Evolutionary conservation across 2,113 vertebrate genomes (phyloP), one percentile per base, ranked within the genome.

Genomic region (Cepphus grylle): DNA sequence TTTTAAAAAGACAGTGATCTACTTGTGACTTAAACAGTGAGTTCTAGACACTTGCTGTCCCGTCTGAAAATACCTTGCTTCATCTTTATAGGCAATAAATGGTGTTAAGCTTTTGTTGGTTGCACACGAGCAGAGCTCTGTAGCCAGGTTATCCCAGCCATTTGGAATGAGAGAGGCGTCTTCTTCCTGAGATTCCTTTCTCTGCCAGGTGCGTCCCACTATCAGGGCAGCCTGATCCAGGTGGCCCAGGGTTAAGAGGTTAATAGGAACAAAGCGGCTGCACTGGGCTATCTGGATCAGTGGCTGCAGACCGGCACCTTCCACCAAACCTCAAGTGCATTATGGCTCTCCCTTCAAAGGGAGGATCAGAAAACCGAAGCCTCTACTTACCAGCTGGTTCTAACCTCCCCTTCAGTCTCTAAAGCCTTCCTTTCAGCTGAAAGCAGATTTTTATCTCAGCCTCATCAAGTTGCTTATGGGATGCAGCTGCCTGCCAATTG

Each of bases 391-490:
- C 63, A 79, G 65, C 90, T 82, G 81, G 8, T 50, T 81, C 65
- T 78, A 30, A 65, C 34, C 90, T 82, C 62, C 83, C 66, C 27
- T 56, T 76, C 93, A 56, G 69, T 70, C 74, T 91, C 87, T 26
- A 23, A 52, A 87, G 65, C 72, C 30, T 95, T 91, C 66, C 61
- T 79, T 84, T 72, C 81, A 90, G 34, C 71, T 90, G 84, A 95
- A 96, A 93, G 96, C 85, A 95, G 96, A 96, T 96, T 96, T 96
- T 94, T 93, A 94, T 97, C 94, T 95, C 71, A 52, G 78, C 74
- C 49, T 91, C 66, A 79, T 79, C 91, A 82, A 56, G 77, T 21
- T 90, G 38, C 85, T 87, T 38, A 69, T 42, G 47, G 81, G 87
- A 9, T 66, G 84, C 77, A 94, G 65, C 80, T 94, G 58, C 76